phyloP scores from a whole-genome alignment of 2,797 vertebrate genomes.

The Enteromius anoplus region DNA sequence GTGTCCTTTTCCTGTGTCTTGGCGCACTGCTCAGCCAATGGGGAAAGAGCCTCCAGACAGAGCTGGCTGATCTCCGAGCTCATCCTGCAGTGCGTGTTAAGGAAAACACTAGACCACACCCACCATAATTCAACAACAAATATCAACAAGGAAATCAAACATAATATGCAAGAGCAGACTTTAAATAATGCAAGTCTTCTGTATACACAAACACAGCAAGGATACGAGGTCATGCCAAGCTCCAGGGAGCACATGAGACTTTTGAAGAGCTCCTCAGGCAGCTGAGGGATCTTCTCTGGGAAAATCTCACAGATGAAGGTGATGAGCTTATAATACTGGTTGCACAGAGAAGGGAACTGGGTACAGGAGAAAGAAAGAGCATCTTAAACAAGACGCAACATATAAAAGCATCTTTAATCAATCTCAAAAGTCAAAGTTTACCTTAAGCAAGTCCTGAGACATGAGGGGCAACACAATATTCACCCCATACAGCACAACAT shows the following conservation, averaged over 20 bases:
- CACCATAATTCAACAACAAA: not conserved
- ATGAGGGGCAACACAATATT: constrained; percentile 97
- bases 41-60: constrained; percentile 95
- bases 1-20: constrained; percentile 97
- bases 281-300: constrained; percentile 98
- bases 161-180: not conserved
- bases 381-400: not conserved
- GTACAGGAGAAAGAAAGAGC: not conserved
- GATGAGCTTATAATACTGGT: constrained; percentile 99
- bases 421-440: constrained; percentile 62
- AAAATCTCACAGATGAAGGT: constrained; percentile 99
- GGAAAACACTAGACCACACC: constrained; percentile 54
- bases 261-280: constrained; percentile 98
- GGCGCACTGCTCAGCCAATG: constrained; percentile 94
- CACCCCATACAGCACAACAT: constrained; percentile 96
- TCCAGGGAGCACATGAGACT: constrained; percentile 99
- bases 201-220: constrained; percentile 65
- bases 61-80: constrained; percentile 97
- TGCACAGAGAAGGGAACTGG: constrained; percentile 98
- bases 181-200: not conserved
- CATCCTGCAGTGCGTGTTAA: constrained; percentile 86
- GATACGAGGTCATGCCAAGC: constrained; percentile 99
- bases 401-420: not conserved
- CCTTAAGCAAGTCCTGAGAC: constrained; percentile 98
- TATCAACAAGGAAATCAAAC: not conserved